Percentiles rank a stretch among this genome's conserved stretches.
These are phyloP conservation scores for Dicerorhinus sumatrensis DNA, from an alignment of 2,113 vertebrate genomes.

Conservation along the genomic window DNA sequence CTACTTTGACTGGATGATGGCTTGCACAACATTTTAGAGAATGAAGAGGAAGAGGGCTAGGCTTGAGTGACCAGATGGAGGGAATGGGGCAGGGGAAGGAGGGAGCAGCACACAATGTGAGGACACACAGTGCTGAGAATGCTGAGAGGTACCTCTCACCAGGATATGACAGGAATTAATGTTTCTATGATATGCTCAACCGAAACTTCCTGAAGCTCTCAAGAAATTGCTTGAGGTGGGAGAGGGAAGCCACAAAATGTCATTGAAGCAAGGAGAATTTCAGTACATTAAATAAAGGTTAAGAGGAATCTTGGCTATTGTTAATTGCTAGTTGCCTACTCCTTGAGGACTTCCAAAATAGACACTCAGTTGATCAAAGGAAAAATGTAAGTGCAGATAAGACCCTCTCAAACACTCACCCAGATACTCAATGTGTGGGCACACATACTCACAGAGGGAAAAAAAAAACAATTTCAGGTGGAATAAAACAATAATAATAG, in stretches of 20 bases:
- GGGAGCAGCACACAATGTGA: neutral
- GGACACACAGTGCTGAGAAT: neutral
- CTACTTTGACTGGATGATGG: neutral
- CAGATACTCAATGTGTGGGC: neutral
- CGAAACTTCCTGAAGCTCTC: constrained; percentile 29
- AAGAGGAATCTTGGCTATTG: constrained; percentile 50
- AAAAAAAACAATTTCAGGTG: neutral
- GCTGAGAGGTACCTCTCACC: neutral
- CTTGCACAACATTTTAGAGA: neutral
- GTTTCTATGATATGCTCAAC: neutral
- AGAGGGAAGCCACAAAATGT: constrained; percentile 1
- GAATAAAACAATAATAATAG: neutral
- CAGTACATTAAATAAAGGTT: constrained; percentile 64
- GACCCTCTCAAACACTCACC: constrained; percentile 41
- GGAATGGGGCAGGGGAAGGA: neutral
- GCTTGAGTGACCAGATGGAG: neutral
- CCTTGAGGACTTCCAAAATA: constrained; percentile 65
- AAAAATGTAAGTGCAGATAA: constrained; percentile 60
- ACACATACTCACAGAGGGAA: neutral
- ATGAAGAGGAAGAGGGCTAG: neutral
- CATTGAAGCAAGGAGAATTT: constrained; percentile 61
- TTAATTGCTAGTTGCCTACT: constrained; percentile 59
- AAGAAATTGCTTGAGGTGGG: neutral
- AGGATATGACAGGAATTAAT: neutral
- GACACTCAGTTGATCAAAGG: constrained; percentile 60